These are phyloP conservation scores for Condylura cristata DNA, from an alignment of 2,113 vertebrate genomes.

Conservation along the genomic window DNA sequence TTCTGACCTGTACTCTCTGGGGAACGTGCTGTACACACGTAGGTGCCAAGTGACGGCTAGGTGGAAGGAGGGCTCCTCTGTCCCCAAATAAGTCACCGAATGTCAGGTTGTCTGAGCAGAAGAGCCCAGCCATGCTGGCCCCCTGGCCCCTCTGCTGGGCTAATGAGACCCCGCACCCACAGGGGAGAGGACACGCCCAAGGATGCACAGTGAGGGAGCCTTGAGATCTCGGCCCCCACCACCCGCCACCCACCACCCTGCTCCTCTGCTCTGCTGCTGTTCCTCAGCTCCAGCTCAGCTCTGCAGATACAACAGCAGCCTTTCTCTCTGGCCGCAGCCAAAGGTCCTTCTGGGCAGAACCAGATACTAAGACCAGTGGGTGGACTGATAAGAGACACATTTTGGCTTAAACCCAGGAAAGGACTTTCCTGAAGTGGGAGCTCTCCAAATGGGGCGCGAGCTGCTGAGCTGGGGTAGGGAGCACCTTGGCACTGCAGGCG, in stretches of 20 bases:
- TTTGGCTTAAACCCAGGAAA: not conserved
- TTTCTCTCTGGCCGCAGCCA: not conserved
- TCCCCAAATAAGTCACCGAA: not conserved
- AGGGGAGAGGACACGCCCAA: not conserved
- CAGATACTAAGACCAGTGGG: not conserved
- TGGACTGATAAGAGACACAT: not conserved
- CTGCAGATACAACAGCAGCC: not conserved
- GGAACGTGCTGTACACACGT: not conserved
- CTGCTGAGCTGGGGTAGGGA: not conserved
- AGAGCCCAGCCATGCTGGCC: not conserved
- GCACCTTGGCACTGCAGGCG: not conserved
- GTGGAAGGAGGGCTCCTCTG: not conserved
- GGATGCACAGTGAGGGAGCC: not conserved
- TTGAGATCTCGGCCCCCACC: no score
- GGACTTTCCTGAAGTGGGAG: not conserved
- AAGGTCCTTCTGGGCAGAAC: not conserved
- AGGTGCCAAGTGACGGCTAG: not conserved
- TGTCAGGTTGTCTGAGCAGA: not conserved
- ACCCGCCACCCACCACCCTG: no score
- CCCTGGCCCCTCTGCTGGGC: not conserved
- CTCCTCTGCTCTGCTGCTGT: not conserved
- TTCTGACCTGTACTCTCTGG: rapidly evolving
- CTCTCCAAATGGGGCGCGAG: not conserved
- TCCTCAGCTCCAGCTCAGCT: not conserved
- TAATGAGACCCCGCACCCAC: not conserved